A percentile compares a stretch with the other conserved stretches of the same genome.
These are phyloP conservation scores for Rafetus swinhoei DNA, from an alignment of 2,113 vertebrate species.

Conservation along the genomic window DNA sequence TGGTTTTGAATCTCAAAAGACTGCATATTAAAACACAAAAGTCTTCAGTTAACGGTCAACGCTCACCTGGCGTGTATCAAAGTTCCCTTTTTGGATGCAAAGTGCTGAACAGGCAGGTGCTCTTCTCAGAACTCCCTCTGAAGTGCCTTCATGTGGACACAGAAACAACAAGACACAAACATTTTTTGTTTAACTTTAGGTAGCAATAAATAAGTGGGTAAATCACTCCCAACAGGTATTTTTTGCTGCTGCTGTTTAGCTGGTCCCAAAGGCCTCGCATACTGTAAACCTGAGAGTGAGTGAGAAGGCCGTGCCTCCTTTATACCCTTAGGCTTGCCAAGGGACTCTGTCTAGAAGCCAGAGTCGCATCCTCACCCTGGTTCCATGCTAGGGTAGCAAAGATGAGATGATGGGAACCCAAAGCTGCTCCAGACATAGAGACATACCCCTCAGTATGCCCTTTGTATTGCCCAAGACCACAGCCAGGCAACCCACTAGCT, in stretches of 20 bases:
- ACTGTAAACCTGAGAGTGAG: conserved; percentile 54
- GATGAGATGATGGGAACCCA: neutral
- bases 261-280: conserved; percentile 37
- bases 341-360: neutral
- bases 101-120: conserved; percentile 33
- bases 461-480: neutral
- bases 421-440: neutral
- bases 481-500: neutral
- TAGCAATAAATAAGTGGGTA: conserved; percentile 73
- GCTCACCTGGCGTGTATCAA: neutral
- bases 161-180: conserved; percentile 46
- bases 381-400: neutral
- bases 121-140: neutral
- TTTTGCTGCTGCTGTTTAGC: conserved; percentile 57
- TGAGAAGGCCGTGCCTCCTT: conserved; percentile 4
- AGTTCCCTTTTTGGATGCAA: conserved; percentile 3
- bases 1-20: neutral
- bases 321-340: neutral
- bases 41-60: neutral
- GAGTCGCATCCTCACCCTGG: neutral
- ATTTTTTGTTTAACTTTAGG: conserved; percentile 71
- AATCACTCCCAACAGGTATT: conserved; percentile 66
- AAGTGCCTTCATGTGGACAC: conserved; percentile 57
- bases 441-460: neutral
- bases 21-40: neutral